Evolutionary conservation across 2,888 invertebrate species (phyloP).

Genomic region (Sturmia bella): DNA sequence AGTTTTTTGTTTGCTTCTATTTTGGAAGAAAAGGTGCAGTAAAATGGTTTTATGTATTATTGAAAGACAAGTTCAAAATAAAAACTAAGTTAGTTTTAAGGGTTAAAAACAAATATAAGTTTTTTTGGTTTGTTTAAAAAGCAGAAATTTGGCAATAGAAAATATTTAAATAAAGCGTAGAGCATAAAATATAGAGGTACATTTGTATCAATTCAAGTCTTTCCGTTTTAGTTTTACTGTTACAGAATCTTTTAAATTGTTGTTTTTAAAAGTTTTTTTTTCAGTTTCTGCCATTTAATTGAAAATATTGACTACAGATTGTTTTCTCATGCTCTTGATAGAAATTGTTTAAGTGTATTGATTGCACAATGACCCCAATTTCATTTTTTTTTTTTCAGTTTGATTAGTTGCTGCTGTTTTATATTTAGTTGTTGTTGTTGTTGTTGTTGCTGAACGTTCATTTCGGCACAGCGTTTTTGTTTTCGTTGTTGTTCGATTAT

Average conservation of each 20-base stretch:
- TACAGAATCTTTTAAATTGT: not conserved
- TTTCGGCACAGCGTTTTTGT: constrained; percentile 42
- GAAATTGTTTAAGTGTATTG: constrained; percentile 44
- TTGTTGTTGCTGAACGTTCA: constrained; percentile 17
- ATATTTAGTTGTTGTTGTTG: constrained; percentile 7
- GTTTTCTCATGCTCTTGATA: constrained; percentile 10
- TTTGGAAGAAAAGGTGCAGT: not conserved
- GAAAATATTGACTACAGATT: constrained; percentile 47
- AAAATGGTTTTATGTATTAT: not conserved
- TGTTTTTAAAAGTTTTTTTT: constrained; percentile 19
- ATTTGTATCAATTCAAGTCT: too few relatives aligned
- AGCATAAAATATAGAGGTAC: too few relatives aligned
- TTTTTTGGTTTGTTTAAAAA: too few relatives aligned
- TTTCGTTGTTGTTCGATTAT: not conserved
- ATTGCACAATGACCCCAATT: constrained; percentile 70
- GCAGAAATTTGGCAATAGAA: too few relatives aligned
- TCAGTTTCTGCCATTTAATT: constrained; percentile 47
- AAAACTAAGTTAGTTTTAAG: too few relatives aligned
- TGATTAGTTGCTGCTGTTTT: constrained; percentile 17
- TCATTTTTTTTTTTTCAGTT: constrained; percentile 50
- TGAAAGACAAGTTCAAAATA: too few relatives aligned
- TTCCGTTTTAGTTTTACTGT: constrained; percentile 6
- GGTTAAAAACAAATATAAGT: too few relatives aligned
- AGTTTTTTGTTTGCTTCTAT: constrained; percentile 2
- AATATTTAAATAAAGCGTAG: too few relatives aligned